phyloP scores from a whole-genome alignment of 2,113 vertebrate genomes.

The Oryzias woworae region DNA sequence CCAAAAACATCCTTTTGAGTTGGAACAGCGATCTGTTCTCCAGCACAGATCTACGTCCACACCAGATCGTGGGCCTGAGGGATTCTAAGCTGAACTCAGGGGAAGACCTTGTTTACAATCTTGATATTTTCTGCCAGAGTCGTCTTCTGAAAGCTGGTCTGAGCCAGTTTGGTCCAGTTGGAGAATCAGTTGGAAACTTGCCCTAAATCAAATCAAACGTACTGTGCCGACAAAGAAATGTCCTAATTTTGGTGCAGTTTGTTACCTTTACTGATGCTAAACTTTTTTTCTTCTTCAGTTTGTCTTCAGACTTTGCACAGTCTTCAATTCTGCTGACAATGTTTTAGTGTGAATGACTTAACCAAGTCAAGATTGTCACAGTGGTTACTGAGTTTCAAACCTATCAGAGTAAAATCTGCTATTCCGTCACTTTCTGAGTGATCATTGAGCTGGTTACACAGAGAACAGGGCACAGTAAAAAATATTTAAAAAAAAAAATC shows the following conservation, averaged over 20 bases:
- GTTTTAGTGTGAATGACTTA: not conserved
- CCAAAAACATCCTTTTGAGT: too few species aligned
- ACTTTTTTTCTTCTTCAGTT: not conserved
- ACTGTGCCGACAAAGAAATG: not conserved
- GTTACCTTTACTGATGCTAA: too few species aligned
- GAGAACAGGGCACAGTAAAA: too few species aligned
- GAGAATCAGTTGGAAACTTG: not conserved
- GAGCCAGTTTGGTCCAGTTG: not conserved
- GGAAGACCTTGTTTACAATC: too few species aligned
- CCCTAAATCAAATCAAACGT: not conserved
- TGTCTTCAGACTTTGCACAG: not conserved
- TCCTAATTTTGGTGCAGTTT: too few species aligned
- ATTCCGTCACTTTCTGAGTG: constrained; percentile 13
- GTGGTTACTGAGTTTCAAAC: not conserved
- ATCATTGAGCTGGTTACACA: not conserved
- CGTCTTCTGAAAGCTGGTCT: too few species aligned
- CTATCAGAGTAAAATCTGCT: not conserved
- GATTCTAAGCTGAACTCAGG: too few species aligned
- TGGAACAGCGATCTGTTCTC: too few species aligned
- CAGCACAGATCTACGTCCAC: too few species aligned
- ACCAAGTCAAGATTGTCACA: not conserved
- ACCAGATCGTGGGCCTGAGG: too few species aligned
- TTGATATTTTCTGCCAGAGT: too few species aligned
- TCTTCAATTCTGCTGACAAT: not conserved
- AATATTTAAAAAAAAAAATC: too few species aligned